These are phyloP conservation scores for Crotophaga sulcirostris DNA, from an alignment of 2,113 vertebrate genomes.

Conservation along the genomic window DNA sequence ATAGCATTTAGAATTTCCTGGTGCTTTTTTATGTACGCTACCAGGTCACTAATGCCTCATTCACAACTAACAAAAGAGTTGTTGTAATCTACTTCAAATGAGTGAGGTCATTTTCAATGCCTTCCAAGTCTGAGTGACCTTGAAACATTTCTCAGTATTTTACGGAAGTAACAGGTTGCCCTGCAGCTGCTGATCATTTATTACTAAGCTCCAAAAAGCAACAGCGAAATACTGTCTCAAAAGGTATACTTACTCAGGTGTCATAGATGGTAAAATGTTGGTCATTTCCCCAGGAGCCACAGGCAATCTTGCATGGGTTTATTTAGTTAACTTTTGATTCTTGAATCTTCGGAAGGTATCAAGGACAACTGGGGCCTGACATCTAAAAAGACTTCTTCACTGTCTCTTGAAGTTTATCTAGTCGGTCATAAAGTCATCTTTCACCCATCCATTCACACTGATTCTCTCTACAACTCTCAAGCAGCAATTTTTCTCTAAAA, in stretches of 20 bases:
- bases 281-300: not conserved
- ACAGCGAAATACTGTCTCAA: not conserved
- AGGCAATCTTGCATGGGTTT: not conserved
- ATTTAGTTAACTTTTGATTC: not conserved
- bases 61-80: slow-evolving; percentile 41
- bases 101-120: slow-evolving; percentile 27
- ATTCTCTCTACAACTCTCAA: not conserved
- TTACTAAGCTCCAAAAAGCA: not conserved
- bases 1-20: slow-evolving; percentile 19
- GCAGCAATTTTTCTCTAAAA: not conserved
- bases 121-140: slow-evolving; percentile 11
- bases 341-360: not conserved
- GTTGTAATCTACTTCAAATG: not conserved
- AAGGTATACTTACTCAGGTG: not conserved
- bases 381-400: not conserved
- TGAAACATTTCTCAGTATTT: not conserved
- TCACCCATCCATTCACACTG: not conserved
- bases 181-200: not conserved
- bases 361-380: not conserved
- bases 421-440: not conserved
- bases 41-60: slow-evolving; percentile 3
- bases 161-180: not conserved
- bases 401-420: not conserved
- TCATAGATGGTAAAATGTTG: not conserved
- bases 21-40: not conserved